Evolutionary conservation across 2,797 vertebrate genomes (phyloP).

Genomic region (Streptopelia turtur): DNA sequence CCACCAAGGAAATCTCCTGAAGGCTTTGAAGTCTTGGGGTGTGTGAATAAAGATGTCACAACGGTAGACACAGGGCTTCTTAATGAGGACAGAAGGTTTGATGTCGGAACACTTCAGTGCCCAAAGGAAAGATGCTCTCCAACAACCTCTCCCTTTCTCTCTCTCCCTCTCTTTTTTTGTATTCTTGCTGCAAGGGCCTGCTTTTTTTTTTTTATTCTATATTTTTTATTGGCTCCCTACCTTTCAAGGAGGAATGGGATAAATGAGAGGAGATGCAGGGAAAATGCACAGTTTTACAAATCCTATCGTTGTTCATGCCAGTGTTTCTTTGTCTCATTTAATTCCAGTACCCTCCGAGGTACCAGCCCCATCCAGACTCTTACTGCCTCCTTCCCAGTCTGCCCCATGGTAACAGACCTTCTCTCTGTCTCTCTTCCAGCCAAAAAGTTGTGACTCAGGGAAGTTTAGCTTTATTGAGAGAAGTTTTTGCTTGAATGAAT

Average conservation of each 20-base stretch:
- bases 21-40: constrained; percentile 83
- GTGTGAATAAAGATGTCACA: constrained; percentile 82
- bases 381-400: background rate
- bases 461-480: background rate
- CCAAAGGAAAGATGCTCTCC: constrained; percentile 70
- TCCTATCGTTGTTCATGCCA: background rate
- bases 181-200: constrained; percentile 24
- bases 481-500: background rate
- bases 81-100: constrained; percentile 82
- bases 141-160: background rate
- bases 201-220: background rate
- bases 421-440: background rate
- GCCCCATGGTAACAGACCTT: background rate
- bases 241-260: constrained; percentile 23
- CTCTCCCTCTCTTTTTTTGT: background rate
- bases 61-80: constrained; percentile 72
- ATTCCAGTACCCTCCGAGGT: background rate
- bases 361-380: background rate
- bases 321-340: background rate
- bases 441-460: background rate
- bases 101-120: constrained; percentile 72
- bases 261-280: constrained; percentile 16
- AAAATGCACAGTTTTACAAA: background rate
- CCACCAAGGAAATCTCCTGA: constrained; percentile 81
- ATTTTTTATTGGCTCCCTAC: constrained; percentile 22